Conservation (phyloP, 2,797 vertebrate species). For the Spondyliosoma cantharus region DNA sequence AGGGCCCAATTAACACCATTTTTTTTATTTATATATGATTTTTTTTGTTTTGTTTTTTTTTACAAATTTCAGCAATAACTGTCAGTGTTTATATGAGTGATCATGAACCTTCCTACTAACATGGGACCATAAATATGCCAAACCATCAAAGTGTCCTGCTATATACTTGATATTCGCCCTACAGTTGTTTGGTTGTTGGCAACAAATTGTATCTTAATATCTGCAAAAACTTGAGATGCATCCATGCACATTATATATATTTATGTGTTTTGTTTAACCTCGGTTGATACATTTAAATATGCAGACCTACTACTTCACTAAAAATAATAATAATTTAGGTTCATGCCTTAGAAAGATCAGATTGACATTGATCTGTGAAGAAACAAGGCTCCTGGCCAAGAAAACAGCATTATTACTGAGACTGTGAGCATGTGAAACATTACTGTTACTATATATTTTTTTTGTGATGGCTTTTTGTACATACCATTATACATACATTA, state of each 20-base stretch:
- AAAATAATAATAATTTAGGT: not conserved
- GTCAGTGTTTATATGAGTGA: slow-evolving; percentile 26
- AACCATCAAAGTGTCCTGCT: slow-evolving; percentile 40
- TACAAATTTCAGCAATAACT: slow-evolving; percentile 14
- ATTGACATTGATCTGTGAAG: slow-evolving; percentile 18
- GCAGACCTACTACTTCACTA: slow-evolving; percentile 2
- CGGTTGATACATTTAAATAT: slow-evolving; percentile 22
- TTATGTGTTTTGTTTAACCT: slow-evolving; percentile 39
- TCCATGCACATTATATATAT: slow-evolving; percentile 51
- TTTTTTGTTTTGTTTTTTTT: no score
- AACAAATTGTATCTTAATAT: slow-evolving; percentile 35
- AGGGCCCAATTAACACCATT: slow-evolving; percentile 22
- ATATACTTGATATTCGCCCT: slow-evolving; percentile 45
- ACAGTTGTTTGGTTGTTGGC: slow-evolving; percentile 18
- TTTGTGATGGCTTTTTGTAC: slow-evolving; percentile 60
- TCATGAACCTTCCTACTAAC: slow-evolving; percentile 48
- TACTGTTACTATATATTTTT: slow-evolving; percentile 54
- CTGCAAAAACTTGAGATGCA: slow-evolving; percentile 61
- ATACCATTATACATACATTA: slow-evolving; percentile 29
- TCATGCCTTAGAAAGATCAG: slow-evolving; percentile 42
- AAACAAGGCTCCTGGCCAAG: slow-evolving; percentile 4
- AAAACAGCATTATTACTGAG: slow-evolving; percentile 37
- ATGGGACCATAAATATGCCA: slow-evolving; percentile 65
- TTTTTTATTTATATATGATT: not conserved
- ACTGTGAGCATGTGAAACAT: slow-evolving; percentile 51